Evolutionary conservation across 2,113 vertebrate genomes (phyloP).

Genomic region (Xiphias gladius): DNA sequence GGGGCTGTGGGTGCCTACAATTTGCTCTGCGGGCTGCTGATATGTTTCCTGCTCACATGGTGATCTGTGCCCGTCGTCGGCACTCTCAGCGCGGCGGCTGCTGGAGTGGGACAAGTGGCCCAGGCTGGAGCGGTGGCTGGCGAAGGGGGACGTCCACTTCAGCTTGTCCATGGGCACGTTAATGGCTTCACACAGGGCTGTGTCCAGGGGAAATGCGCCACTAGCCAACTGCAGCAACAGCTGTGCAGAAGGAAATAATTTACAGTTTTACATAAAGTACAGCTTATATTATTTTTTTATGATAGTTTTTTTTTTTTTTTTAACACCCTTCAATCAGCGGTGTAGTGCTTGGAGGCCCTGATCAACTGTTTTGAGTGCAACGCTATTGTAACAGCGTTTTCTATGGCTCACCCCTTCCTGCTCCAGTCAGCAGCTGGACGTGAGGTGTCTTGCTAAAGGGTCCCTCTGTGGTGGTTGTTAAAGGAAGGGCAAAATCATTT

Average conservation of each 20-base stretch:
- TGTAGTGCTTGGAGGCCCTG: too few species aligned
- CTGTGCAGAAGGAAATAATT: constrained; percentile 75
- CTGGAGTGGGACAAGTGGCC: constrained; percentile 80
- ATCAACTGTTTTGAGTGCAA: background rate
- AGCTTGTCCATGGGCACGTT: constrained; percentile 95
- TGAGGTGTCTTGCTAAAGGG: background rate
- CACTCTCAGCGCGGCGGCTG: constrained; percentile 63
- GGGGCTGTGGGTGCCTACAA: constrained; percentile 30
- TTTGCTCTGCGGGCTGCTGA: constrained; percentile 53
- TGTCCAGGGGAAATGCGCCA: constrained; percentile 90
- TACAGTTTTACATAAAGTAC: background rate
- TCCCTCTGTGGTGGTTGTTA: background rate
- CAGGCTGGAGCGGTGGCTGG: constrained; percentile 88
- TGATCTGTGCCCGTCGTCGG: constrained; percentile 52
- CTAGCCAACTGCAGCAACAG: constrained; percentile 92
- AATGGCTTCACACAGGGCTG: constrained; percentile 87
- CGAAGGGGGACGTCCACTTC: constrained; percentile 94
- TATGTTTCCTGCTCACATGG: constrained; percentile 44
- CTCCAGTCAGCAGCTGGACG: constrained; percentile 17
- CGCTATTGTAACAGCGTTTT: background rate
- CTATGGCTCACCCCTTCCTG: background rate
- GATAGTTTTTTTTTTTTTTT: background rate
- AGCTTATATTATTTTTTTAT: background rate
- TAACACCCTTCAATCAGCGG: background rate
- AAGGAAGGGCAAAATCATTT: background rate